These are phyloP conservation scores for Griposia aprilina DNA, from an alignment of 2,888 invertebrate species.

Conservation along the genomic window DNA sequence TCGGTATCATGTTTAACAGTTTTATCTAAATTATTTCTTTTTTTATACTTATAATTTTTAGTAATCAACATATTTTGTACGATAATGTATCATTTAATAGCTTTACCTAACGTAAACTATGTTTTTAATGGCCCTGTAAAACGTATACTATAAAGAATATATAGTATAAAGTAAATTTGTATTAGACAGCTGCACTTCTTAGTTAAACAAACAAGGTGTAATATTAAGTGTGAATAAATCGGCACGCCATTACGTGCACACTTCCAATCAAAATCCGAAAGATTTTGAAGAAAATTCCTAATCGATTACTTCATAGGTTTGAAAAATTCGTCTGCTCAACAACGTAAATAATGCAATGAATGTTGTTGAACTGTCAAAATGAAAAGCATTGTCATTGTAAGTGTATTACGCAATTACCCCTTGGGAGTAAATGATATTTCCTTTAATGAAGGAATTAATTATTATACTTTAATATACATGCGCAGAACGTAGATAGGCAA, in stretches of 20 bases:
- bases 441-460: neutral
- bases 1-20: constrained; percentile 2
- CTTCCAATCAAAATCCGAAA: neutral
- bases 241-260: too few species aligned
- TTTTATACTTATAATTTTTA: neutral
- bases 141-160: too few species aligned
- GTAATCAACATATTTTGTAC: neutral
- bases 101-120: neutral
- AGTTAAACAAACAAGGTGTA: neutral
- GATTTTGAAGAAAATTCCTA: neutral
- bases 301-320: neutral
- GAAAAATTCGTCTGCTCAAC: neutral
- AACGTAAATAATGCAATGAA: neutral
- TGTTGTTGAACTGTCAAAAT: neutral
- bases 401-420: neutral
- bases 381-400: too few species aligned
- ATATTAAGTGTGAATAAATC: neutral
- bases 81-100: neutral
- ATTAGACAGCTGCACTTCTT: neutral
- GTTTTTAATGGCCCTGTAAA: neutral
- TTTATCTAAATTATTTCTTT: neutral
- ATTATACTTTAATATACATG: too few species aligned
- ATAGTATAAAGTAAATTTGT: neutral
- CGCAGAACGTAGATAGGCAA: neutral
- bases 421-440: neutral